Percentiles rank a stretch among this genome's conserved stretches.
Evolutionary conservation across 2,113 vertebrate genomes (phyloP).

Genomic region (Notechis scutatus): DNA sequence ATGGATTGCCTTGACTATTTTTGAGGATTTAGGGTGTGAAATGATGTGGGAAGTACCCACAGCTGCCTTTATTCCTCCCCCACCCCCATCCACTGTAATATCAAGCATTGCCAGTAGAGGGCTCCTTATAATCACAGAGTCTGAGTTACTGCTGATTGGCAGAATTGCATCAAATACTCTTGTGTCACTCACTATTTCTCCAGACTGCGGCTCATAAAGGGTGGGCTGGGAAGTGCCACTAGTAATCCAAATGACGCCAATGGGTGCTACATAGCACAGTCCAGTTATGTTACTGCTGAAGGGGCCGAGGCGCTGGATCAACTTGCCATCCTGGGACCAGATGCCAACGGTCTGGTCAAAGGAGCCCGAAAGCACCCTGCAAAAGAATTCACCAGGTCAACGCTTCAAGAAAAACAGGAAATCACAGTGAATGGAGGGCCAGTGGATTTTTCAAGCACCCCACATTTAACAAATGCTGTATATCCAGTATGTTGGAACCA

Average conservation of each 20-base stretch:
- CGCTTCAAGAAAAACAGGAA: neutral
- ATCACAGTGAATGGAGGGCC: neutral
- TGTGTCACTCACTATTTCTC: slow-evolving; percentile 49
- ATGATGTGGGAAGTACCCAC: neutral
- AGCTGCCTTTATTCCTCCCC: neutral
- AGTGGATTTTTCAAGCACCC: neutral
- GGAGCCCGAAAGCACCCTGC: slow-evolving; percentile 52
- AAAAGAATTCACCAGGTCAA: neutral
- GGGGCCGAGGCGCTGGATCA: slow-evolving; percentile 46
- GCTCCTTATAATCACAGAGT: neutral
- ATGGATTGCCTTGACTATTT: neutral
- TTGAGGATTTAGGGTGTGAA: neutral
- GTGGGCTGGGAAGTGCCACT: slow-evolving; percentile 31
- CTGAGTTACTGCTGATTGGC: neutral
- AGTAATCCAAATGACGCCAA: slow-evolving; percentile 44
- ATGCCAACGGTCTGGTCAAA: slow-evolving; percentile 53
- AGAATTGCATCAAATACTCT: neutral
- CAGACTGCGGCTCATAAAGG: slow-evolving; percentile 48
- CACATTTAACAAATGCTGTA: neutral
- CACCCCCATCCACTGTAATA: neutral
- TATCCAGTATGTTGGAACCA: neutral
- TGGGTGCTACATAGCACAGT: slow-evolving; percentile 46
- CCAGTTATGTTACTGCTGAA: slow-evolving; percentile 43
- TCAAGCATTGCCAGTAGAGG: neutral
- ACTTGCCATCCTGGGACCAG: slow-evolving; percentile 58